A percentile compares a stretch with the other conserved stretches of the same genome.
These are phyloP conservation scores for Hoplias malabaricus DNA, from an alignment of 2,113 vertebrate genomes.

Conservation along the genomic window DNA sequence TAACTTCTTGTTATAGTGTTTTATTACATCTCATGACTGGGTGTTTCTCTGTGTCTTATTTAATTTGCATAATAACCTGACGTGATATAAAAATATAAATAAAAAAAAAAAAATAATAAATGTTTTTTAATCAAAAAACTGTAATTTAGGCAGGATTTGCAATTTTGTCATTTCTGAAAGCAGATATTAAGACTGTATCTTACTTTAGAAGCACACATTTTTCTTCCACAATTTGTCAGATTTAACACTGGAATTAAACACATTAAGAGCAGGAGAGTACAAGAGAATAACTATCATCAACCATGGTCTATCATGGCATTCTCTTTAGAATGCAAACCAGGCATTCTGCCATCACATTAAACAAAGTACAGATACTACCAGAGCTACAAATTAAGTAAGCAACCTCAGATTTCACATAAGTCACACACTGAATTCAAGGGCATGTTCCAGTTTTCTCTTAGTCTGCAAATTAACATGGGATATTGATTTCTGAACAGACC, in stretches of 20 bases:
- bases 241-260: not conserved
- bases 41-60: too few species aligned
- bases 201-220: too few species aligned
- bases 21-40: too few species aligned
- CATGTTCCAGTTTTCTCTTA: not conserved
- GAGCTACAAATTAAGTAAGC: not conserved
- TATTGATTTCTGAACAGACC: not conserved
- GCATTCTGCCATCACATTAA: not conserved
- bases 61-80: too few species aligned
- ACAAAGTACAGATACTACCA: not conserved
- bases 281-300: not conserved
- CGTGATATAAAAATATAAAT: too few species aligned
- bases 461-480: not conserved
- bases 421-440: not conserved
- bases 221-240: too few species aligned
- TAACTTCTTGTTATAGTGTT: too few species aligned
- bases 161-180: too few species aligned
- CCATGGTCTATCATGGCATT: not conserved
- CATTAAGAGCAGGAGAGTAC: not conserved
- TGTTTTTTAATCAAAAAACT: too few species aligned
- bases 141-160: too few species aligned
- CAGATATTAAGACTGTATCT: too few species aligned
- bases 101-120: too few species aligned
- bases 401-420: not conserved
- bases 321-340: not conserved